Conservation (phyloP, 2,888 invertebrate genomes). For the Hyposoter didymator region DNA sequence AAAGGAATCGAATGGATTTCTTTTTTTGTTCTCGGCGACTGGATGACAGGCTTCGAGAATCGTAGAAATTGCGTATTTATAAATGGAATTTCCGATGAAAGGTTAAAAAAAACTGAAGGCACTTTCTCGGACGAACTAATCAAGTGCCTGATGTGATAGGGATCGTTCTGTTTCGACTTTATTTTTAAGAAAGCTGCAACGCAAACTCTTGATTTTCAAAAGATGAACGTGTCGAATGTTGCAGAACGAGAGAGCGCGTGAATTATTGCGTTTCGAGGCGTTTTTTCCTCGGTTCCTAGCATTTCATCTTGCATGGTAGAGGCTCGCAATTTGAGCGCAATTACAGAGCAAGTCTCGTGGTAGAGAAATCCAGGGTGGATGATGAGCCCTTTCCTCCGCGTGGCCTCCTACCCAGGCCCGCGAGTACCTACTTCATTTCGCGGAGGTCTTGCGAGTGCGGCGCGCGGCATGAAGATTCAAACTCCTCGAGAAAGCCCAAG, state of each 20-base stretch:
- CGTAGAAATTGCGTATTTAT: background rate
- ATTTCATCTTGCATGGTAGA: slow-evolving; percentile 26
- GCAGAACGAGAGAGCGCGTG: background rate
- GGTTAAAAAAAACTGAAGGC: background rate
- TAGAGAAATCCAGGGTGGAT: slow-evolving; percentile 23
- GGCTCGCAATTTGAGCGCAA: slow-evolving; percentile 55
- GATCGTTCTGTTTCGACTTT: background rate
- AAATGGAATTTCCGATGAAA: background rate
- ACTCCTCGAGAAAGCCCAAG: slow-evolving; percentile 16
- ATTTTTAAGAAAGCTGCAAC: background rate
- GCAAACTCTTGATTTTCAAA: too few relatives aligned
- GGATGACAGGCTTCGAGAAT: background rate
- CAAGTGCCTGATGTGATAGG: background rate
- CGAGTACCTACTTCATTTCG: slow-evolving; percentile 49
- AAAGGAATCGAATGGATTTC: slow-evolving; percentile 41
- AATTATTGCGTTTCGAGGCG: background rate
- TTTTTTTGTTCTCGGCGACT: background rate
- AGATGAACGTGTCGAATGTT: background rate
- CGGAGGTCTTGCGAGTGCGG: slow-evolving; percentile 31
- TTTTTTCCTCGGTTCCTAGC: background rate
- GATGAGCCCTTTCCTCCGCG: slow-evolving; percentile 53
- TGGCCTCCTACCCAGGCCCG: slow-evolving; percentile 9
- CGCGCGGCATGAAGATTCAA: slow-evolving; percentile 14
- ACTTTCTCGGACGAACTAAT: background rate
- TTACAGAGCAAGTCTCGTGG: slow-evolving; percentile 51